These are phyloP conservation scores for Halcyon smyrnensis DNA, from an alignment of 2,797 vertebrate species.

Conservation along the genomic window DNA sequence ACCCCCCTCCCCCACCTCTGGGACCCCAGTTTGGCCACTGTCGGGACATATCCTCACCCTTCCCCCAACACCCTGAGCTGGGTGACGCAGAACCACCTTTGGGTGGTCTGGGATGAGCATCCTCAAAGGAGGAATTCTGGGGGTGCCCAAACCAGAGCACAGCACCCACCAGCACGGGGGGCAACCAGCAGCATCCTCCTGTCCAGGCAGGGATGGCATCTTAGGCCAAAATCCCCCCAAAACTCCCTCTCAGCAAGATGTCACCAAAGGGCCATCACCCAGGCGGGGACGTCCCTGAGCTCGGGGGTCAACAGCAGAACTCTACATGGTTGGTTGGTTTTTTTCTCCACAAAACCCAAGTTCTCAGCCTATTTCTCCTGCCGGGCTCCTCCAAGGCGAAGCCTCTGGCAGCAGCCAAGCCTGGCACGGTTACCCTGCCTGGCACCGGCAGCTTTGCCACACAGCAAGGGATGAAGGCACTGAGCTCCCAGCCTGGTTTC, in stretches of 20 bases:
- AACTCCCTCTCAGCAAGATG: rapidly evolving
- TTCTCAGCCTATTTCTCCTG: neutral
- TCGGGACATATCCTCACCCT: rapidly evolving
- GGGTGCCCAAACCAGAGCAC: rapidly evolving
- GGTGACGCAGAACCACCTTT: rapidly evolving
- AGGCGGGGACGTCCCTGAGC: rapidly evolving
- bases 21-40: neutral
- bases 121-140: neutral
- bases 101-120: neutral
- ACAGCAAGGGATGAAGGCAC: neutral
- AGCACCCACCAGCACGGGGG: rapidly evolving
- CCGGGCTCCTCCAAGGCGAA: rapidly evolving
- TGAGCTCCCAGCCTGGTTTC: rapidly evolving
- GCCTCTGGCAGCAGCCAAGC: neutral
- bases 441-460: rapidly evolving
- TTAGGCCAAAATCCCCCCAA: neutral
- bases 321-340: rapidly evolving
- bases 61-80: rapidly evolving
- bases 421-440: rapidly evolving
- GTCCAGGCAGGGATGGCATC: no score
- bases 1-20: neutral
- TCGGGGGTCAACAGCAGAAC: rapidly evolving
- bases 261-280: rapidly evolving
- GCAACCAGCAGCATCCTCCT: no score
- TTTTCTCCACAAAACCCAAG: rapidly evolving